Evolutionary conservation across 2,888 invertebrate species (phyloP).

Genomic region (Catocala nupta): DNA sequence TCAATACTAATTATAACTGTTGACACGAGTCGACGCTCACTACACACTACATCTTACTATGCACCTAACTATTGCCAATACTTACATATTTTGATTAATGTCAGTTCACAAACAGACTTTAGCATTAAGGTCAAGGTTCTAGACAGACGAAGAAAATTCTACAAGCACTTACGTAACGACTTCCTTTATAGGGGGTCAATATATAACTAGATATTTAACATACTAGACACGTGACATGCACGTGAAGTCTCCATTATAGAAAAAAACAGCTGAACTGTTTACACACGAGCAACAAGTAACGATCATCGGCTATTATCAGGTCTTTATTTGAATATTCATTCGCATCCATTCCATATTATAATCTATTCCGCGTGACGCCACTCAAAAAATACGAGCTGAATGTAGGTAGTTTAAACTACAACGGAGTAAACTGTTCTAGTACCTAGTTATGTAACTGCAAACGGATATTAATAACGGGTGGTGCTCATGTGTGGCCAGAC

Average conservation of each 20-base stretch:
- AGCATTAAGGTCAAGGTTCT: slow-evolving; percentile 28
- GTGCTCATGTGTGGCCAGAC: slow-evolving; percentile 41
- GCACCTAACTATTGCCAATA: slow-evolving; percentile 18
- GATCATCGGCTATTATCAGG: slow-evolving; percentile 14
- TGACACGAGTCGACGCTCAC: slow-evolving; percentile 18
- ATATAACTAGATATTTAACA: no score
- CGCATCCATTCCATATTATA: slow-evolving; percentile 22
- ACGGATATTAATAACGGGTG: slow-evolving; percentile 30
- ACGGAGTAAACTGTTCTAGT: slow-evolving; percentile 15
- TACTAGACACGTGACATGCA: slow-evolving; percentile 25
- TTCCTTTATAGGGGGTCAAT: slow-evolving; percentile 13
- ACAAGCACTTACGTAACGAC: slow-evolving; percentile 17
- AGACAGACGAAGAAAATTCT: slow-evolving; percentile 24
- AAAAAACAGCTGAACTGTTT: slow-evolving; percentile 10
- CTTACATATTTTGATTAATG: slow-evolving; percentile 17
- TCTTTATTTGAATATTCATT: slow-evolving; percentile 23
- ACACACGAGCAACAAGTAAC: slow-evolving; percentile 13
- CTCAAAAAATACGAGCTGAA: slow-evolving; percentile 2
- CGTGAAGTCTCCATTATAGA: slow-evolving; percentile 14
- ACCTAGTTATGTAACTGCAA: slow-evolving; percentile 23
- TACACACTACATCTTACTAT: slow-evolving; percentile 12
- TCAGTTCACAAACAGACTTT: slow-evolving; percentile 16
- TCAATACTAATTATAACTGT: slow-evolving; percentile 38
- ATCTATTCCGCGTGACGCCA: slow-evolving; percentile 5
- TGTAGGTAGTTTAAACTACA: slow-evolving; percentile 1